Evolutionary conservation across 1,140 invertebrate genomes (phyloP), one percentile per base, ranked within the genome.

Genomic region (Colletes gigas): DNA sequence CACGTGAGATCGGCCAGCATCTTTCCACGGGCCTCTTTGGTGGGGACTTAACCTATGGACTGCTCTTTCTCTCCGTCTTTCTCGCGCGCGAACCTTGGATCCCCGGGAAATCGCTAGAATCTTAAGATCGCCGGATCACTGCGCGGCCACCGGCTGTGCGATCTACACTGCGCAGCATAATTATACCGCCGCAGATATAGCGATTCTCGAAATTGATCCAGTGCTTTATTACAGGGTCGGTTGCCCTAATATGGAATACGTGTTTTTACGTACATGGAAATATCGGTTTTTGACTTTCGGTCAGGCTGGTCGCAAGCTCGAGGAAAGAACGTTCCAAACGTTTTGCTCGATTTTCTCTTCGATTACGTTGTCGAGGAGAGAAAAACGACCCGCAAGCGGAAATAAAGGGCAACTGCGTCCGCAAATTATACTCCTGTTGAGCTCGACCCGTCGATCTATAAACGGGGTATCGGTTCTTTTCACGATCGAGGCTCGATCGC

Each of bases 1-100:
- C 85, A 89, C 87, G 86, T 86, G 89, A 89, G 90, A 83, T 78
- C 85, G 85, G 82, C 84, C 88, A 88, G 84, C 87, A 88, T 88
- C 86, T 88, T 89, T 80, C 84, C 78, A 84, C 78, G 78, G 82
- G 79, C 75, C 80, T 57, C 62, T 75, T 7, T 80, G 81, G 81
- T 83, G 81, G 81, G 81, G 81, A 80, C 77, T 83, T 80, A 67
- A 83, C 81, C 81, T 83, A 73, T 73, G 62, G 78, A 67, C 77
- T 71, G 77, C 54, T 81, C 72, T 81, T 30, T 81, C 78, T 66
- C 67, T 55, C 47, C 14, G 39, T 79, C 70, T 79, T 55, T 79
- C 60, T 65, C 70, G 55, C 9, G 0, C 39, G 62, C 60, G 60
- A 79, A 73, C 69, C 70, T 65, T 65, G 77, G 55, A 55, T 65